phyloP scores from a whole-genome alignment of 1,140 invertebrate species.

The Charaxes varanes region DNA sequence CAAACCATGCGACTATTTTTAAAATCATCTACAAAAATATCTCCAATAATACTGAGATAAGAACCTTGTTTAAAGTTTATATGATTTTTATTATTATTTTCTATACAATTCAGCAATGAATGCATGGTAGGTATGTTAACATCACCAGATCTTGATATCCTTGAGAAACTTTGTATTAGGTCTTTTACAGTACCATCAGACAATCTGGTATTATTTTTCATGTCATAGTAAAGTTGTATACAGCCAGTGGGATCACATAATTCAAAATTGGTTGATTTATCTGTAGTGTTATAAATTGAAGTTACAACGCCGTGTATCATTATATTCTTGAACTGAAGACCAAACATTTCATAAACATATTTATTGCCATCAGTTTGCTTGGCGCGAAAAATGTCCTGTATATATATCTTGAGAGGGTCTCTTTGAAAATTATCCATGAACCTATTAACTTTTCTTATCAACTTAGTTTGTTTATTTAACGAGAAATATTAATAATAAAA shows the following conservation, averaged over 20 bases:
- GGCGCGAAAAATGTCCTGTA: conserved; percentile 63
- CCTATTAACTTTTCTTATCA: too few species aligned
- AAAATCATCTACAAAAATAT: conserved; percentile 51
- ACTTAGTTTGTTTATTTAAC: too few species aligned
- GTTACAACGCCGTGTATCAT: conserved; percentile 61
- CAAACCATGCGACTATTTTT: conserved; percentile 47
- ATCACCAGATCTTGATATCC: conserved; percentile 27
- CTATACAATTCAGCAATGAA: conserved; percentile 36
- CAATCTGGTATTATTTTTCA: conserved; percentile 28
- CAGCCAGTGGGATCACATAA: conserved; percentile 53
- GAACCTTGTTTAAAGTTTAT: conserved; percentile 39
- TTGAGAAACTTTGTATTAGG: conserved; percentile 30
- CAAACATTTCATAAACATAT: conserved; percentile 58
- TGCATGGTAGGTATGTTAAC: conserved; percentile 40
- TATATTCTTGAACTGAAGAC: conserved; percentile 51
- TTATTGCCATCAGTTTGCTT: conserved; percentile 37
- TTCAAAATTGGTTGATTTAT: conserved; percentile 38
- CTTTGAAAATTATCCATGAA: conserved; percentile 29
- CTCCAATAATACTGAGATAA: conserved; percentile 47
- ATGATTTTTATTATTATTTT: conserved; percentile 28
- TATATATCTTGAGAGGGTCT: conserved; percentile 50
- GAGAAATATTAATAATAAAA: too few species aligned
- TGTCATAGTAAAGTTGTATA: conserved; percentile 49
- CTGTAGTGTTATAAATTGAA: conserved; percentile 36
- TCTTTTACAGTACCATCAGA: conserved; percentile 27